Conservation (phyloP, 2,888 invertebrate species). For the Leptinotarsa peninsularis region DNA sequence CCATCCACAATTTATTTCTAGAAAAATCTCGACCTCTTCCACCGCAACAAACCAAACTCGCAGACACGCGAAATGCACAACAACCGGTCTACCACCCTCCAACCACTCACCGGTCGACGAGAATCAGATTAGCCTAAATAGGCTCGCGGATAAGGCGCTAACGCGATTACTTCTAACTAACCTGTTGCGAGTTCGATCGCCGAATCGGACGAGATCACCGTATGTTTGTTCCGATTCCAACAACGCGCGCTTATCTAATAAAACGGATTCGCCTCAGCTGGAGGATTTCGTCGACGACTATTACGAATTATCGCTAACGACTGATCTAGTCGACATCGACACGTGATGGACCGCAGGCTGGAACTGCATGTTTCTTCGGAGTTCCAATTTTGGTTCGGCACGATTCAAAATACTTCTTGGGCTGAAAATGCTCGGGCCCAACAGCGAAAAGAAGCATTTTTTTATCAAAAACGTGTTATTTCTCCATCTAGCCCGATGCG, state of each 20-base stretch:
- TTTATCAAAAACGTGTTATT: too few species aligned
- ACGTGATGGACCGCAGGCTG: neutral
- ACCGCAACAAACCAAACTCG: neutral
- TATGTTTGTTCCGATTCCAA: neutral
- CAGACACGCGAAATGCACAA: neutral
- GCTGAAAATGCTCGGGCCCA: too few species aligned
- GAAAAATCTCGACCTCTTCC: too few species aligned
- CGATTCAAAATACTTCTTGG: too few species aligned
- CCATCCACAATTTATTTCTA: too few species aligned
- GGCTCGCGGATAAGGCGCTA: conserved; percentile 8
- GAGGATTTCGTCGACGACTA: neutral
- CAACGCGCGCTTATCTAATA: conserved; percentile 5
- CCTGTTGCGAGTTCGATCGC: conserved; percentile 8
- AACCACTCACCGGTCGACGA: neutral
- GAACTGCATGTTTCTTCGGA: too few species aligned
- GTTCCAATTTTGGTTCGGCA: too few species aligned
- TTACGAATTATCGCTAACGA: neutral
- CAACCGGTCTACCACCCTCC: conserved; percentile 7
- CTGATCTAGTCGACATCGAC: neutral
- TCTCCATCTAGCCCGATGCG: too few species aligned
- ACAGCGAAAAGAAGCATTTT: too few species aligned
- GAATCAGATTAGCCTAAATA: conserved; percentile 18
- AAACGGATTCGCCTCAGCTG: neutral
- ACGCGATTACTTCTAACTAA: conserved; percentile 1
- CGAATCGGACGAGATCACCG: conserved; percentile 1